Conservation (phyloP, 2,888 invertebrate species). For the Mythimna albipuncta region DNA sequence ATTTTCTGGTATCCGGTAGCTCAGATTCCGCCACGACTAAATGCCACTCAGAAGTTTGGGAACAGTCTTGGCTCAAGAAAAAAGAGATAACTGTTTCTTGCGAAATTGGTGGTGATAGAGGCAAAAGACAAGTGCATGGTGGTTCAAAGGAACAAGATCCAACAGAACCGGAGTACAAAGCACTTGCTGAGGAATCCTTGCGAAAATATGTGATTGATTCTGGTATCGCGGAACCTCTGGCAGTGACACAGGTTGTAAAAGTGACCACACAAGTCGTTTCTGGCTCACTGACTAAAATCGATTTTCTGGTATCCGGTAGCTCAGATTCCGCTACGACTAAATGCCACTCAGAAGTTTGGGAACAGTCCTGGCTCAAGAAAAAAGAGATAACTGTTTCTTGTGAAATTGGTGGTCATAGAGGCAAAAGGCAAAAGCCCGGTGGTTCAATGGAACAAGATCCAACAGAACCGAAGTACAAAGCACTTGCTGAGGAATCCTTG, state of each 20-base stretch:
- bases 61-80: slow-evolving; percentile 49
- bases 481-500: slow-evolving; percentile 39
- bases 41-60: slow-evolving; percentile 59
- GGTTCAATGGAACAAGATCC: neutral
- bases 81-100: slow-evolving; percentile 54
- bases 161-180: neutral
- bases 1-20: slow-evolving; percentile 49
- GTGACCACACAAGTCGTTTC: slow-evolving; percentile 69
- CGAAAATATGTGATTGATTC: slow-evolving; percentile 13
- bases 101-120: slow-evolving; percentile 31
- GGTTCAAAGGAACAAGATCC: neutral
- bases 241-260: slow-evolving; percentile 48
- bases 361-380: slow-evolving; percentile 50
- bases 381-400: slow-evolving; percentile 65
- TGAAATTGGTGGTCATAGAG: slow-evolving; percentile 21
- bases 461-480: neutral
- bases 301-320: slow-evolving; percentile 50
- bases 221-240: slow-evolving; percentile 32
- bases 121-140: neutral
- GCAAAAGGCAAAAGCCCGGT: slow-evolving; percentile 35
- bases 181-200: slow-evolving; percentile 39
- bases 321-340: neutral
- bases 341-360: slow-evolving; percentile 63
- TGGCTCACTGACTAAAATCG: slow-evolving; percentile 58
- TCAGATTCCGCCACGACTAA: neutral